Evolutionary conservation across 2,888 invertebrate genomes (phyloP).

Genomic region (Leptopilina drosophilae): DNA sequence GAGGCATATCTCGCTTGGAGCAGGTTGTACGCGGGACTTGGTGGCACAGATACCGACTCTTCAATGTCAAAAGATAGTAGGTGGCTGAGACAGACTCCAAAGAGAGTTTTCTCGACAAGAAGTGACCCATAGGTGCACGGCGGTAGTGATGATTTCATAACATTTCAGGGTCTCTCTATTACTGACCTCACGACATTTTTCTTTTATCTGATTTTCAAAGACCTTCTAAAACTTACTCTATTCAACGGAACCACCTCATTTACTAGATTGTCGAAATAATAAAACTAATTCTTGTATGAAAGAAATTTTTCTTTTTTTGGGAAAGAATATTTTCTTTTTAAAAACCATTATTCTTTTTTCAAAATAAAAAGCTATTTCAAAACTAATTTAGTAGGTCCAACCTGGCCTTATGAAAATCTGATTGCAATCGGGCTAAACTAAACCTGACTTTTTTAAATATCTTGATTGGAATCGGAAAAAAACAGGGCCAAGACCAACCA

Average conservation of each 20-base stretch:
- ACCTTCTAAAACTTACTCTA: neutral
- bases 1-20: slow-evolving; percentile 64
- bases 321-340: too few relatives aligned
- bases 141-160: slow-evolving; percentile 4
- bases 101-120: slow-evolving; percentile 45
- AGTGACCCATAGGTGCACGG: slow-evolving; percentile 16
- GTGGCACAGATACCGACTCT: slow-evolving; percentile 67
- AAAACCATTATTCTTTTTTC: too few relatives aligned
- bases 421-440: too few relatives aligned
- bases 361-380: too few relatives aligned
- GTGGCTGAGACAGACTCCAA: slow-evolving; percentile 48
- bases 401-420: too few relatives aligned
- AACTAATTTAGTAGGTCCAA: too few relatives aligned
- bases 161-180: slow-evolving; percentile 3
- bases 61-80: slow-evolving; percentile 57
- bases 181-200: slow-evolving; percentile 15
- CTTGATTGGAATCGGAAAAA: too few relatives aligned
- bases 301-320: neutral
- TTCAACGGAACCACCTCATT: neutral
- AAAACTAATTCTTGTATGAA: neutral
- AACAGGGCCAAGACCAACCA: too few relatives aligned
- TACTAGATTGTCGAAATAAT: neutral
- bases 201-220: slow-evolving; percentile 6
- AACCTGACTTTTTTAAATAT: too few relatives aligned
- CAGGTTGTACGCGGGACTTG: slow-evolving; percentile 66